Evolutionary conservation across 2,113 vertebrate genomes (phyloP).

Genomic region (Amphilophus citrinellus): DNA sequence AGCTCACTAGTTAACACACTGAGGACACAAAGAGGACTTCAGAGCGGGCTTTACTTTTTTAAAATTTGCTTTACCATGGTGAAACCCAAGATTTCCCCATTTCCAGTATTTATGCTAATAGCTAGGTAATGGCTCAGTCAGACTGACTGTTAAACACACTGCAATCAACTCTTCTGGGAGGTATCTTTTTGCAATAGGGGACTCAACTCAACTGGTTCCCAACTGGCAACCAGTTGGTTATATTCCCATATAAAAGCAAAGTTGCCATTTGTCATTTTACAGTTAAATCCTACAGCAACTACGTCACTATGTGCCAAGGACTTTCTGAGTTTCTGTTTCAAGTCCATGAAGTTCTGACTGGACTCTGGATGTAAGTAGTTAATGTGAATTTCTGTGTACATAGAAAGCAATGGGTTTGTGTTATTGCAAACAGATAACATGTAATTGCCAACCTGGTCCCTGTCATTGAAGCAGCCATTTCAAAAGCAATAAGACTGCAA

Average conservation of each 20-base stretch:
- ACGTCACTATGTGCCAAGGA: neutral
- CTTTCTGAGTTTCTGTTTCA: neutral
- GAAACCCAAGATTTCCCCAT: neutral
- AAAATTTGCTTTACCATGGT: neutral
- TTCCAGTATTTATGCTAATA: neutral
- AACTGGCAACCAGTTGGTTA: neutral
- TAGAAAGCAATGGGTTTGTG: rapidly evolving
- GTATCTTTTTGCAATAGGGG: neutral
- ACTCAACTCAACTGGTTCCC: neutral
- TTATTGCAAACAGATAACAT: neutral
- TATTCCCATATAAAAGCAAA: neutral
- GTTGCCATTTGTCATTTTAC: too few species aligned
- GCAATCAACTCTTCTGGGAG: too few species aligned
- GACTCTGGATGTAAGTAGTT: neutral
- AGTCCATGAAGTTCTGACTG: neutral
- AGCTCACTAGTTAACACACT: rapidly evolving
- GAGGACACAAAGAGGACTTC: rapidly evolving
- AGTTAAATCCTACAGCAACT: too few species aligned
- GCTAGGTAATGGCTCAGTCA: neutral
- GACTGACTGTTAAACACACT: neutral
- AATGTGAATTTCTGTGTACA: neutral
- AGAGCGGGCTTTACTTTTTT: neutral
- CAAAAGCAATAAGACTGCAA: neutral
- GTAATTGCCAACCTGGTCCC: neutral
- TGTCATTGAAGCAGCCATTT: neutral